phyloP scores from a whole-genome alignment of 1,140 invertebrate genomes.

The Drosophila albomicans region DNA sequence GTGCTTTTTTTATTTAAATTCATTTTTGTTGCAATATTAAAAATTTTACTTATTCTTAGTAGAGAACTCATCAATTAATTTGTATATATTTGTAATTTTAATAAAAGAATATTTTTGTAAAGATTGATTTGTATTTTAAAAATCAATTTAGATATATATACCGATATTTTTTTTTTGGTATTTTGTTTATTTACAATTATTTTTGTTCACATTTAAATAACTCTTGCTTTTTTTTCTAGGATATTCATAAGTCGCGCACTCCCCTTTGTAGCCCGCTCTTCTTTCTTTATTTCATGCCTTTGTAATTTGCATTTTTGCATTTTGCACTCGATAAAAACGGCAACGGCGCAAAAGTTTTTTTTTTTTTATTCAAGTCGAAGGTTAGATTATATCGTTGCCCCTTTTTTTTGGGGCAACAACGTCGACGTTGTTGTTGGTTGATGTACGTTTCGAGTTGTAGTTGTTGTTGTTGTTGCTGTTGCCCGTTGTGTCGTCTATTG shows the following conservation, averaged over 20 bases:
- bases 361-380: constrained; percentile 74
- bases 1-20: no score
- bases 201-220: background rate
- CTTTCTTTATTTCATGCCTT: constrained; percentile 1
- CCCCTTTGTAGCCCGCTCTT: background rate
- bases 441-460: background rate
- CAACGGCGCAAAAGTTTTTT: constrained; percentile 54
- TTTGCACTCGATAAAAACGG: constrained; percentile 69
- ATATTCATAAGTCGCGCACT: background rate
- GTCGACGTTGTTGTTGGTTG: background rate
- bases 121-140: no score
- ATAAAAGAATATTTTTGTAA: no score
- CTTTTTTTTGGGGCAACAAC: constrained; percentile 29
- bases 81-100: no score
- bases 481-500: constrained; percentile 52
- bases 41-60: no score
- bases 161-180: no score
- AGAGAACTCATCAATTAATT: no score
- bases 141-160: no score
- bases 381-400: constrained; percentile 71
- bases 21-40: no score
- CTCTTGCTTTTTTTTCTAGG: background rate
- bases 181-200: background rate
- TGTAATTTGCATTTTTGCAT: constrained; percentile 44
- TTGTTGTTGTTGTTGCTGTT: constrained; percentile 1